Evolutionary conservation across 2,113 vertebrate species (phyloP), one percentile per base, ranked within the genome.

Genomic region (Herpetotheres cachinnans): DNA sequence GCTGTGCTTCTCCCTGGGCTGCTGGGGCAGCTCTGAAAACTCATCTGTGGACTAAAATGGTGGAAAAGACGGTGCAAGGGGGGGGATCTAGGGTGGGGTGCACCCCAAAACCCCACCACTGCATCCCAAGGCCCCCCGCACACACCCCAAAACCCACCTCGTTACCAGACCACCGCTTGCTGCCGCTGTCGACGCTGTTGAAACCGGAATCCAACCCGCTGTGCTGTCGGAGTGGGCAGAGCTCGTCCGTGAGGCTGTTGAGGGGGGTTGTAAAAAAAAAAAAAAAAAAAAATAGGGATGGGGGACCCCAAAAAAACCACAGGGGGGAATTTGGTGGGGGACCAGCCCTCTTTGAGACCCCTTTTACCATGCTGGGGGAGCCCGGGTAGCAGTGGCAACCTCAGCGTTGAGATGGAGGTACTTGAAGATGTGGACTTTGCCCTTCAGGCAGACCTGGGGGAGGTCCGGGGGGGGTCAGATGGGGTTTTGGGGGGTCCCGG

Each of bases 391-490:
- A n/a, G n/a, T n/a, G 0, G 47, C 47, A 12, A 38, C 38, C 29
- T 90, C 87, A 0, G 79, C 38, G n/a, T n/a, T n/a, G n/a, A n/a
- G n/a, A n/a, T n/a, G n/a, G n/a, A 90, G 63, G 63, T 70, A 83
- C 55, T 90, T 90, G 71, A 83, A 90, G 46, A 90, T 69, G 47
- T 90, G 88, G 7, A 83, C 71, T 83, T 83, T 83, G 25, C 88
- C 79, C 40, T 90, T 77, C 29, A 90, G 55, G 29, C 88, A 90
- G 40, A 83, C 4, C 88, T 77, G 47, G 54, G 59, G 18, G 7
- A 8, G 19, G 19, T 15, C 2, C n/a, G n/a, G n/a, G 6, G 15
- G 46, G 25, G 6, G 14, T 67, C 18, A 89, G 70, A 38, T 0
- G 10, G 32, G 32, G 46, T 1, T 38, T 38, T 38, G 21, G 22